These are phyloP conservation scores for Hesperia comma DNA, from an alignment of 2,888 invertebrate species.

Conservation along the genomic window DNA sequence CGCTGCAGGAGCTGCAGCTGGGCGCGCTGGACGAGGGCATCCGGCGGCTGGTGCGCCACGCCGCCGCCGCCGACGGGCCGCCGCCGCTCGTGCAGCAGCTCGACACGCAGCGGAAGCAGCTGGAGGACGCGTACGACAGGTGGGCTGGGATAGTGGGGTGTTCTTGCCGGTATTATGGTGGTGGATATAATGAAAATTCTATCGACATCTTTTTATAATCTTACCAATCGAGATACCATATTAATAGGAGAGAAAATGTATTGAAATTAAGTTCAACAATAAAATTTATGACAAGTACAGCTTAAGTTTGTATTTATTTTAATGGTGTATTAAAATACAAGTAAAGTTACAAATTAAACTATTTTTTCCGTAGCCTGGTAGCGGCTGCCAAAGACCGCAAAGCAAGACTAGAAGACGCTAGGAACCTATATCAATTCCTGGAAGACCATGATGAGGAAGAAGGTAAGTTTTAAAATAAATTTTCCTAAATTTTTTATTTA, in stretches of 20 bases:
- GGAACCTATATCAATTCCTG: conserved; percentile 96
- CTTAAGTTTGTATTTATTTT: too few species aligned
- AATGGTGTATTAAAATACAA: too few species aligned
- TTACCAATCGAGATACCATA: too few species aligned
- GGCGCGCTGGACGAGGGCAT: conserved; percentile 94
- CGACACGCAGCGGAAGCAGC: conserved; percentile 89
- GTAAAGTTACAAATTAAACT: conserved; percentile 33
- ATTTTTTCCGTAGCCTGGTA: conserved; percentile 74
- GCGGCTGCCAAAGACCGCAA: conserved; percentile 91
- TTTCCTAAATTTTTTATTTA: too few species aligned
- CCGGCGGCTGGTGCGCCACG: conserved; percentile 87
- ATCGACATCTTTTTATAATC: too few species aligned
- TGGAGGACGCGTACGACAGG: conserved; percentile 91
- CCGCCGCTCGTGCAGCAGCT: conserved; percentile 89
- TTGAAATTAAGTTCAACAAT: too few species aligned
- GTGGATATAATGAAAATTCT: too few species aligned
- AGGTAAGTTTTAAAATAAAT: conserved; percentile 54
- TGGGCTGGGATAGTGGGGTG: too few species aligned
- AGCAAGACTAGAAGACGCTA: conserved; percentile 94
- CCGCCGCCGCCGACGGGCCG: conserved; percentile 69
- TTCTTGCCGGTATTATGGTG: too few species aligned
- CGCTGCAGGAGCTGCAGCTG: conserved; percentile 95
- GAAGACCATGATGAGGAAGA: conserved; percentile 99
- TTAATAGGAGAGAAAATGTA: too few species aligned
- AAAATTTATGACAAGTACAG: too few species aligned